Evolutionary conservation across 2,113 vertebrate species (phyloP), one percentile per base, ranked within the genome.

Genomic region (Azemiops feae): DNA sequence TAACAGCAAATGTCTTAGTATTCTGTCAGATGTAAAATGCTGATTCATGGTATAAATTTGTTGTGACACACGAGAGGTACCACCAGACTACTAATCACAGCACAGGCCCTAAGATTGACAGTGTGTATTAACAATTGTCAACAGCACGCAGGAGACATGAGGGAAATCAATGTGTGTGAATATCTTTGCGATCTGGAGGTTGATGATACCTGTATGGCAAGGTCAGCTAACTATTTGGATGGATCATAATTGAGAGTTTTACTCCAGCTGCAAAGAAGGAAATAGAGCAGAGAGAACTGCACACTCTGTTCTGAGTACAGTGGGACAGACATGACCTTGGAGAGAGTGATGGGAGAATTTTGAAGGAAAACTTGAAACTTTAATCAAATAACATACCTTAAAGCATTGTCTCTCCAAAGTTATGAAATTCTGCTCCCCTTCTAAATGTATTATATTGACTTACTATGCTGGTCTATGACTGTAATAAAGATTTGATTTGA

Each of bases 81-180:
- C 53, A 86, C 92, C 88, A 86, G 92, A 90, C 92, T 93, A 45
- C 74, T 93, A 93, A 93, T 93, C 74, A 90, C 89, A 90, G 45
- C 52, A 39, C 11, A 85, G 14, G 74, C 22, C 34, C 54, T 74
- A 86, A 81, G 92, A 90, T 25, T 93, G 92, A 90, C 92, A 90
- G 88, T 86, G 88, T 39, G 92, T 88, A 90, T 93, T 93, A 93
- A 93, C 92, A 90, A 90, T 93, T 93, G 92, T 93, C 92, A 93
- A 93, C 92, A 90, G 88, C 88, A 86, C 30, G 74, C 54, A 90
- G 88, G 74, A 93, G 92, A 90, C 92, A 86, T 90, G 88, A 52
- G 74, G 88, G 88, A 93, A 93, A 93, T 93, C 92, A 93, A 93
- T 93, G 88, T 2, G 1, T 90, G 88, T 43, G 89, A 90, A 60